A percentile compares a stretch with the other conserved stretches of the same genome.
Conservation (phyloP, 1,140 invertebrate genomes). For the Spodoptera frugiperda region DNA sequence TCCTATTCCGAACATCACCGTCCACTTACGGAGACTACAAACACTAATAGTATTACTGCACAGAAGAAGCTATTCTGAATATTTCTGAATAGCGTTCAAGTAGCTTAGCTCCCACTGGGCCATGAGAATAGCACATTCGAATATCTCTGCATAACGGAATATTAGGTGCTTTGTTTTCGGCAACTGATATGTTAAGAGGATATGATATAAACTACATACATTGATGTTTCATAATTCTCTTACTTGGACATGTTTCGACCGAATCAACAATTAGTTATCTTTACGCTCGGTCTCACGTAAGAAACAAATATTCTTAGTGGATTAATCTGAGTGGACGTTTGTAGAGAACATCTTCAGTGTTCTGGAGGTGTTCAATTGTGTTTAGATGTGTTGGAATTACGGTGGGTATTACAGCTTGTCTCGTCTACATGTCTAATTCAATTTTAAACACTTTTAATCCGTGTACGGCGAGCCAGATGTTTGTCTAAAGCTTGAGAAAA, state of each 20-base stretch:
- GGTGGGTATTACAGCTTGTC: too few species aligned
- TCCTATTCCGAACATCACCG: too few species aligned
- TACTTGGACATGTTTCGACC: conserved; percentile 27
- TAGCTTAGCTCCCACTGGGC: neutral
- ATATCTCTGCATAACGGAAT: conserved; percentile 37
- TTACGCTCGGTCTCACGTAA: neutral
- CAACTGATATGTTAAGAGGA: conserved; percentile 40
- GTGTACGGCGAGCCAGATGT: too few species aligned
- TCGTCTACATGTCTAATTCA: too few species aligned
- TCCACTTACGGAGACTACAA: too few species aligned
- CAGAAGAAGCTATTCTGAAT: neutral
- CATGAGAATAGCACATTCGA: neutral
- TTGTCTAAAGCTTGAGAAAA: too few species aligned
- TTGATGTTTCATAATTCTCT: conserved; percentile 38
- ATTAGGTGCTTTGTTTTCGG: conserved; percentile 44
- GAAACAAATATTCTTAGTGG: neutral
- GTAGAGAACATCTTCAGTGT: too few species aligned
- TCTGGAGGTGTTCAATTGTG: too few species aligned
- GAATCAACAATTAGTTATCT: conserved; percentile 26
- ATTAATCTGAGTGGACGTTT: neutral
- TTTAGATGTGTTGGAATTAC: too few species aligned
- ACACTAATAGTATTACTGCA: neutral
- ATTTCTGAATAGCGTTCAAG: neutral
- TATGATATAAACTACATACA: conserved; percentile 16
- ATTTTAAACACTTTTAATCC: too few species aligned